Evolutionary conservation across 2,888 invertebrate genomes (phyloP), one percentile per base, ranked within the genome.

Genomic region (Drosophila anomalata): DNA sequence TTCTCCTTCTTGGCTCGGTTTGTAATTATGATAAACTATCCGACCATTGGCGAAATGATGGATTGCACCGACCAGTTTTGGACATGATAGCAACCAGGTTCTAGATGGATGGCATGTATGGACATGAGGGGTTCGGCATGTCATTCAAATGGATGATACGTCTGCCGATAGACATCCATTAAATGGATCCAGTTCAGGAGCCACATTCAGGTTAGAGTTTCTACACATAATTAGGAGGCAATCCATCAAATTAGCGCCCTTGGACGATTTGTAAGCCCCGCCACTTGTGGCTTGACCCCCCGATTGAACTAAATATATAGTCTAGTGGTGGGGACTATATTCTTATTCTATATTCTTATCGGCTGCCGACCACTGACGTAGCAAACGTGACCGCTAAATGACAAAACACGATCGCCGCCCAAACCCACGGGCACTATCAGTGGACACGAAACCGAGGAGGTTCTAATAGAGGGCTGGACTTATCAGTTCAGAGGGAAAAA

Each of bases 11-110:
- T 22, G 52, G 48, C 39, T n/a, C 24, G 20, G 14, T 20, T 69
- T 29, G 66, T 71, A 82, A 79, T 79, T 79, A 74, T 68, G 77
- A 79, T 82, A 73, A 85, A 81, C 65, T 53, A 84, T 75, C 77
- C 62, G 17, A 22, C 26, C 44, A 66, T 51, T 53, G 71, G 58
- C 46, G 44, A 58, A 44, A 48, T 63, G 72, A 78, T 62, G 78
- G 59, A 80, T 75, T 51, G 73, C 73, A 5, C 51, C 61, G 58
- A 59, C 65, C 74, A 66, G 72, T 73, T 73, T 72, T 57, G 51
- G 55, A 54, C 54, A 55, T 70, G 22, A 56, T 42, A 42, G 6
- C n/a, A 12, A 24, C 14, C 57, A 20, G 31, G 31, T 55, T 75
- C 78, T 55, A 24, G 39, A 41, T 44, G 44, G 66, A 51, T 36